phyloP scores from a whole-genome alignment of 2,797 vertebrate genomes.

The Danio aesculapii region DNA sequence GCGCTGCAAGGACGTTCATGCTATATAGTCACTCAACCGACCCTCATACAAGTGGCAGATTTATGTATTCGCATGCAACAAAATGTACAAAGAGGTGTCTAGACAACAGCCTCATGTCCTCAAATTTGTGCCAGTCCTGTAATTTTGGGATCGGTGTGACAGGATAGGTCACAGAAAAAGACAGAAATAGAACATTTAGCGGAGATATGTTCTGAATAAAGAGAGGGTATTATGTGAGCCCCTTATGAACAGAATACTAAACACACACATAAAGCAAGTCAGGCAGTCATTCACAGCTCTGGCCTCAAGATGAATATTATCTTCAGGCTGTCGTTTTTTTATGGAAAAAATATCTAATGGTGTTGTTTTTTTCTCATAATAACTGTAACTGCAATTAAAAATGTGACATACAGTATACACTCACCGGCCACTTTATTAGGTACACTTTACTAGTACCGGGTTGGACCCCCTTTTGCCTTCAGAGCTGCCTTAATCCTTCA shows the following conservation, averaged over 20 bases:
- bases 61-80: background rate
- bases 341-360: background rate
- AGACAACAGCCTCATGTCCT: background rate
- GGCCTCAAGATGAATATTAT: background rate
- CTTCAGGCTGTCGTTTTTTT: background rate
- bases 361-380: background rate
- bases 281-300: background rate
- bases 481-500: too few species aligned
- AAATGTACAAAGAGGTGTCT: background rate
- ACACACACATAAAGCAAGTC: background rate
- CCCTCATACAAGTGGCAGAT: background rate
- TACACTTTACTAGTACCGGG: too few species aligned
- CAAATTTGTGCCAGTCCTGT: background rate
- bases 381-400: background rate
- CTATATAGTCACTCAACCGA: background rate
- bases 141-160: background rate
- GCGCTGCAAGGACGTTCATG: background rate
- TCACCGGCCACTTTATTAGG: too few species aligned
- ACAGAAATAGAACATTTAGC: background rate
- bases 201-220: slow-evolving; percentile 4
- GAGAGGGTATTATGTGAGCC: slow-evolving; percentile 2
- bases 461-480: too few species aligned
- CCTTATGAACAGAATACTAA: slow-evolving; percentile 3
- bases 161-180: slow-evolving; percentile 24
- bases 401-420: background rate